Evolutionary conservation across 2,113 vertebrate genomes (phyloP).

Genomic region (Rhynchopsitta pachyrhyncha): DNA sequence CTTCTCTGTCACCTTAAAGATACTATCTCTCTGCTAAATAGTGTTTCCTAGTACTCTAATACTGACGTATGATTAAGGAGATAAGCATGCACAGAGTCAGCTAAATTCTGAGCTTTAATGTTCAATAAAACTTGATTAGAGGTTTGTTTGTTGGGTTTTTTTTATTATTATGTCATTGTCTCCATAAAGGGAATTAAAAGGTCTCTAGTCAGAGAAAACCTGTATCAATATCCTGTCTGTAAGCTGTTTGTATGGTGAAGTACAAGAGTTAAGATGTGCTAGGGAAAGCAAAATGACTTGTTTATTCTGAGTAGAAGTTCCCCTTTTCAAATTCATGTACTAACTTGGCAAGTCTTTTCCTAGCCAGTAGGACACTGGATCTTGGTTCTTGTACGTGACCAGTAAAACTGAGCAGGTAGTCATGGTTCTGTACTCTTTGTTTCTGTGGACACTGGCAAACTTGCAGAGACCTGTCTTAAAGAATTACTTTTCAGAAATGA

Average conservation of each 20-base stretch:
- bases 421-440: background rate
- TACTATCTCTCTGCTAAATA: background rate
- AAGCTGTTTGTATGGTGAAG: background rate
- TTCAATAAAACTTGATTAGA: background rate
- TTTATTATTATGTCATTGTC: background rate
- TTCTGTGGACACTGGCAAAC: background rate
- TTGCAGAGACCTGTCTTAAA: background rate
- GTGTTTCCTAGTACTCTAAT: background rate
- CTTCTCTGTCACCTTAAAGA: background rate
- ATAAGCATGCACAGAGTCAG: fast-evolving
- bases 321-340: background rate
- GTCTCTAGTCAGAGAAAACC: background rate
- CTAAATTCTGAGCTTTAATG: background rate
- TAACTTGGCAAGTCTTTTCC: background rate
- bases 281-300: background rate
- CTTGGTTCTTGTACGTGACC: background rate
- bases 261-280: background rate
- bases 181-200: background rate
- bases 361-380: background rate
- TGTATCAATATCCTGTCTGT: background rate
- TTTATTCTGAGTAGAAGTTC: background rate
- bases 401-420: background rate
- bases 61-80: background rate
- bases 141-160: background rate
- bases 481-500: background rate